phyloP scores from a whole-genome alignment of 2,113 vertebrate species.

The Arizona elegans region DNA sequence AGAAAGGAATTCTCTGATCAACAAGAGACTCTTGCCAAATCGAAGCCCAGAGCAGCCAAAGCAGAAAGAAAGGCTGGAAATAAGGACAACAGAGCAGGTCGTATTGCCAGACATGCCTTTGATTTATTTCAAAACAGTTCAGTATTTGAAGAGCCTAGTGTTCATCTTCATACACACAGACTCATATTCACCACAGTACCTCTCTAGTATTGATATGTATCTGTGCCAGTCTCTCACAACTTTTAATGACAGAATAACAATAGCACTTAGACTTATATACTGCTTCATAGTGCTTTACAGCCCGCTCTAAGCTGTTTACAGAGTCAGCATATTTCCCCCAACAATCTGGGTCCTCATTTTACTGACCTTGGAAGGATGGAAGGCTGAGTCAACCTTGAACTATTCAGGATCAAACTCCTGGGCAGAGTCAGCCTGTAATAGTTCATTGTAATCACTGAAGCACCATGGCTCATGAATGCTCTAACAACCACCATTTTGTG shows the following conservation, averaged over 20 bases:
- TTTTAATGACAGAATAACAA: neutral
- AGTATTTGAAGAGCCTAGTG: neutral
- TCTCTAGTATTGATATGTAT: neutral
- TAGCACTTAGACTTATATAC: too few relatives aligned
- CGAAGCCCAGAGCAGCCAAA: constrained; percentile 22
- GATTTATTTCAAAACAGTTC: constrained; percentile 32
- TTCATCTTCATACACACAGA: neutral
- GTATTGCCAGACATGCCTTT: constrained; percentile 16
- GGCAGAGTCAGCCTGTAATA: neutral
- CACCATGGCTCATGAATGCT: neutral
- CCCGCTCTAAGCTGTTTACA: neutral
- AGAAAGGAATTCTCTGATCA: constrained; percentile 15
- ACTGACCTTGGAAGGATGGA: neutral
- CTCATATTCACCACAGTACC: neutral
- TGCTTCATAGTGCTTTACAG: neutral
- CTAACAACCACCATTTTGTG: neutral
- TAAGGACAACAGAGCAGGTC: constrained; percentile 16
- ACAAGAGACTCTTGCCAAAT: constrained; percentile 46
- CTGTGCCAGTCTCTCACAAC: neutral
- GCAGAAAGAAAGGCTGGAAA: constrained; percentile 1
- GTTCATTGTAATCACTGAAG: neutral
- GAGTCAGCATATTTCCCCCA: neutral
- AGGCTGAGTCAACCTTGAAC: neutral
- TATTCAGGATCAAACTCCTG: neutral
- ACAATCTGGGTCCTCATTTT: neutral